phyloP scores from a whole-genome alignment of 2,888 invertebrate species.

The Acleris literana region DNA sequence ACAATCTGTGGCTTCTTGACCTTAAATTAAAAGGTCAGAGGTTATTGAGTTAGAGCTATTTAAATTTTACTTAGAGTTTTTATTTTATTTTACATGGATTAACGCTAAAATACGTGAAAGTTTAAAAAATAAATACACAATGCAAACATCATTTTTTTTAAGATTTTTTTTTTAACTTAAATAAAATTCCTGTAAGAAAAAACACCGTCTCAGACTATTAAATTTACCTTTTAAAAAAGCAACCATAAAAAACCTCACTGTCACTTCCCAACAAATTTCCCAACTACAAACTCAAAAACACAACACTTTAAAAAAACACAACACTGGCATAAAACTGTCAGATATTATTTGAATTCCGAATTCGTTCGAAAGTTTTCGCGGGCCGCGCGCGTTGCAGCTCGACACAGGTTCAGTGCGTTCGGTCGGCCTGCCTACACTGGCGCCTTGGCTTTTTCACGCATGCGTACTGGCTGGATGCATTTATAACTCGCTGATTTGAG shows the following conservation, averaged over 20 bases:
- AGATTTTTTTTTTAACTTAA: too few relatives aligned
- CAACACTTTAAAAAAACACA: conserved; percentile 21
- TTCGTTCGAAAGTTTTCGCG: conserved; percentile 31
- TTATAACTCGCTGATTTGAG: conserved; percentile 17
- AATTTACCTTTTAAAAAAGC: conserved; percentile 10
- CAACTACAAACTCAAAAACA: conserved; percentile 6
- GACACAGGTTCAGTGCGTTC: conserved; percentile 17
- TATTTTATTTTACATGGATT: too few relatives aligned
- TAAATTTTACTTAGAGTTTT: too few relatives aligned
- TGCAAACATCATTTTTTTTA: too few relatives aligned
- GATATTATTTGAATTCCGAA: conserved; percentile 6
- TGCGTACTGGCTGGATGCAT: conserved; percentile 33
- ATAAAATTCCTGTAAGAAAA: too few relatives aligned
- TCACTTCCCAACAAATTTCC: conserved; percentile 10
- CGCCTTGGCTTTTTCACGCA: conserved; percentile 29
- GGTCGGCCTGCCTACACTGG: conserved; percentile 19
- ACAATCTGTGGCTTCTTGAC: not conserved
- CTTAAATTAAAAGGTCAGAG: not conserved
- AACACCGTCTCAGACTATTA: too few relatives aligned
- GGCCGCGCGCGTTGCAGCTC: conserved; percentile 4
- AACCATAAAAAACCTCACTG: not conserved
- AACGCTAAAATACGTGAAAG: too few relatives aligned
- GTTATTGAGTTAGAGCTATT: not conserved
- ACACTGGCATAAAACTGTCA: conserved; percentile 22
- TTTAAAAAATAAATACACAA: too few relatives aligned